Percentiles rank a stretch among this genome's conserved stretches.
These are phyloP conservation scores for Phodopus roborovskii DNA, from an alignment of 2,113 vertebrate species.

Conservation along the genomic window DNA sequence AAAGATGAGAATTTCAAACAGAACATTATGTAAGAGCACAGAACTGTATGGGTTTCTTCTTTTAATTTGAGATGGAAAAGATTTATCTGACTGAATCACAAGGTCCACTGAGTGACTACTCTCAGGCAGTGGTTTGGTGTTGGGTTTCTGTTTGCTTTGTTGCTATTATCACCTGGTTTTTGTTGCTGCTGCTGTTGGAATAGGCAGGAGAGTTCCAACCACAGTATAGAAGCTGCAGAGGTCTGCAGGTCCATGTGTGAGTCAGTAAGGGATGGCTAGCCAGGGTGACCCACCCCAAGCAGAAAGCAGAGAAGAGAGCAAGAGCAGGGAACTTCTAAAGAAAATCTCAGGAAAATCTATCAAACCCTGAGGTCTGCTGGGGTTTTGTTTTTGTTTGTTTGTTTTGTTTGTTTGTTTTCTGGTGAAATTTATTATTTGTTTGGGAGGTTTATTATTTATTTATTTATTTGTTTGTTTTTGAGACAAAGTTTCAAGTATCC, in stretches of 20 bases:
- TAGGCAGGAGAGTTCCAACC: no score
- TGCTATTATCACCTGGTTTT: no score
- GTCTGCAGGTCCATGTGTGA: no score
- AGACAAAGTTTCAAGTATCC: neutral
- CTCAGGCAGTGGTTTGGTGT: no score
- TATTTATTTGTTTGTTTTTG: neutral
- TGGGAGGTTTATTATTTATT: neutral
- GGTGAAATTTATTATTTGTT: neutral
- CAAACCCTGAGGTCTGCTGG: constrained; percentile 28
- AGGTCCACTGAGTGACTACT: no score
- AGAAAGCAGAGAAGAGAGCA: no score
- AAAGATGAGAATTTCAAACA: constrained; percentile 31
- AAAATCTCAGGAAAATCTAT: neutral
- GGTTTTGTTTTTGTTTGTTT: no score
- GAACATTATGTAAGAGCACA: neutral
- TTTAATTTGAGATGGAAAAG: neutral
- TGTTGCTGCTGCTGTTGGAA: no score
- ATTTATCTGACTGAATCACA: neutral
- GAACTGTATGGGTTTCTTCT: neutral
- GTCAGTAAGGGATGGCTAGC: no score
- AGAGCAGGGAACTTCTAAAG: neutral
- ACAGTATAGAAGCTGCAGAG: no score
- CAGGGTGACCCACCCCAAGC: no score
- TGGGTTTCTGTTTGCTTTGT: no score
- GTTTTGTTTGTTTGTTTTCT: neutral